Evolutionary conservation across 2,797 vertebrate species (phyloP), one percentile per base, ranked within the genome.

Genomic region (Ceryle rudis): DNA sequence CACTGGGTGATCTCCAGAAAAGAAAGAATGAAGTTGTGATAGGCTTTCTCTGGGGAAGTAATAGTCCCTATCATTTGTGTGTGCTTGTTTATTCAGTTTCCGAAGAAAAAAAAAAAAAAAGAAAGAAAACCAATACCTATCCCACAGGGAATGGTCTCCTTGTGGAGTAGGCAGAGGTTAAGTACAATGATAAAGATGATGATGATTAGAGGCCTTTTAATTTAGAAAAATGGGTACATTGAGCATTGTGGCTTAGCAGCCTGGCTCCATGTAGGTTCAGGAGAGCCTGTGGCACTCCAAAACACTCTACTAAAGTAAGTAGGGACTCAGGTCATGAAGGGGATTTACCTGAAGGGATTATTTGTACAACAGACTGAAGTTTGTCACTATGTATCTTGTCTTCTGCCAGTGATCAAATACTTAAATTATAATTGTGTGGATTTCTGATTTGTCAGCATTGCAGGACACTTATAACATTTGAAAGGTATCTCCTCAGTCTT

Each of bases 371-470:
- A 79, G 52, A 12, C 19, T 42, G 28, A 41, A 66, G n/a, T 85
- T 86, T 85, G 12, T 25, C 55, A 84, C 14, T 18, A 52, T 61
- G 21, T 3, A 10, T 19, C 14, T 64, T 67, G 84, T 82, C 22
- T 81, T 70, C 42, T 64, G 37, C 33, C 49, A 72, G 22, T 33
- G 57, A 77, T 21, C 46, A 90, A 93, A 73, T 83, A 91, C 81
- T 85, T 74, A 83, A 82, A 65, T 83, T 25, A 74, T 47, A 67
- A 71, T 71, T 86, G n/a, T 57, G 29, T 78, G 4, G 6, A 41
- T 71, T 93, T 89, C 49, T 92, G 69, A 81, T 92, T 74, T 74
- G 26, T 81, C 69, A 86, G n/a, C 37, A 81, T 90, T 93, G 92
- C 81, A 89, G 49, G 31, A 17, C 7, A 26, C 17, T 54, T 58